Conservation (phyloP, 2,113 vertebrate species). For the Diglossa brunneiventris region DNA sequence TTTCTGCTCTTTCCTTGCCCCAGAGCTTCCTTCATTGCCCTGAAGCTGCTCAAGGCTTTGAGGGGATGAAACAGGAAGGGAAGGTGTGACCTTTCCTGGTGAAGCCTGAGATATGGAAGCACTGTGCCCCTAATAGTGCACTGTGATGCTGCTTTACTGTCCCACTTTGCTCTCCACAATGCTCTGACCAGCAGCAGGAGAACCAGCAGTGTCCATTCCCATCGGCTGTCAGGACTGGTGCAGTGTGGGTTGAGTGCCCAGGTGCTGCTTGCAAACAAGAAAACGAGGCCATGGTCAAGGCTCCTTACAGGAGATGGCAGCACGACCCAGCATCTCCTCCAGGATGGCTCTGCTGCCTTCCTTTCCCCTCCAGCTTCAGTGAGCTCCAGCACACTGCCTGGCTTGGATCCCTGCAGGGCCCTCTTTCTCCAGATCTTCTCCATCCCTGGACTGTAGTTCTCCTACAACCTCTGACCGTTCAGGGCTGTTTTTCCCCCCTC, state of each 20-base stretch:
- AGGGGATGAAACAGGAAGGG: background rate
- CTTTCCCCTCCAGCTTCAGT: background rate
- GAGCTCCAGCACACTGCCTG: fast-evolving
- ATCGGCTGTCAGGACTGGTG: background rate
- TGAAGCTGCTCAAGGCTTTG: background rate
- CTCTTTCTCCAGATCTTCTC: background rate
- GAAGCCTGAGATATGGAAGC: background rate
- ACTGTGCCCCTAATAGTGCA: background rate
- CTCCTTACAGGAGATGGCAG: background rate
- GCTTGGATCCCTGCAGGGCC: fast-evolving
- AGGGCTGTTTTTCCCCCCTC: background rate
- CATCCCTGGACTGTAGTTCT: background rate
- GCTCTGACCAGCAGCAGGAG: background rate
- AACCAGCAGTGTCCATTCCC: background rate
- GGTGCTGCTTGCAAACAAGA: background rate
- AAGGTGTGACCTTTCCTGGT: background rate
- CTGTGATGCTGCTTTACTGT: background rate
- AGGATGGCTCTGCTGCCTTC: background rate
- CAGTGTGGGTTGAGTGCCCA: background rate
- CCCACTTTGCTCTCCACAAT: background rate
- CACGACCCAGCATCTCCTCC: background rate
- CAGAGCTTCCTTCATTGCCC: background rate
- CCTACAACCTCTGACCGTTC: background rate
- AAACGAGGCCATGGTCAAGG: background rate
- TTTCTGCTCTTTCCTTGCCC: background rate